Percentiles rank a stretch among this genome's conserved stretches.
phyloP scores from a whole-genome alignment of 2,888 invertebrate genomes.

The Drosophila setosimentum region DNA sequence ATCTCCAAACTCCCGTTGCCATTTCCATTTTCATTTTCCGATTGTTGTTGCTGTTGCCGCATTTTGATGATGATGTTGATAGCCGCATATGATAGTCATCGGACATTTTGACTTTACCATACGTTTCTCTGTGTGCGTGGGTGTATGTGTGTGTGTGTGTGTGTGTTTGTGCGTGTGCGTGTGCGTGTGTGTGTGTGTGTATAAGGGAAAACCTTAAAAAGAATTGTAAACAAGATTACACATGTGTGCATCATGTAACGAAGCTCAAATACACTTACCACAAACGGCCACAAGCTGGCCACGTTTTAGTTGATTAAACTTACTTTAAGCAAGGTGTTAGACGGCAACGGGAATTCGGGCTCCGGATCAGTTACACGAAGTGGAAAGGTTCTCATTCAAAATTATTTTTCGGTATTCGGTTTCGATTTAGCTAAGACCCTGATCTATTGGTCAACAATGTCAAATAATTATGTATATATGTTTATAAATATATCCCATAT shows the following conservation, averaged over 20 bases:
- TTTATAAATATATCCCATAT: not conserved
- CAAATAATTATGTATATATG: not conserved
- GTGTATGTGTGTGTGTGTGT: conserved; percentile 3
- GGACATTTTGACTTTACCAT: conserved; percentile 52
- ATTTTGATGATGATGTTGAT: conserved; percentile 80
- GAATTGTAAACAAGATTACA: conserved; percentile 23
- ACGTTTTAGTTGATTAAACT: not conserved
- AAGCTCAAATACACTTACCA: conserved; percentile 27
- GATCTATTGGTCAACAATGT: not conserved
- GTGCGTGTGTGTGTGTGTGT: conserved; percentile 6
- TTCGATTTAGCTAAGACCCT: not conserved
- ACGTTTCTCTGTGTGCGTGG: not conserved
- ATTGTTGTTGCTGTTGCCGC: conserved; percentile 43
- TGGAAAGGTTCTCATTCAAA: not conserved
- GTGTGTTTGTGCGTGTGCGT: conserved; percentile 1
- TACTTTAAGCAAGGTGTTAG: not conserved
- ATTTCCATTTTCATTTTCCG: conserved; percentile 3
- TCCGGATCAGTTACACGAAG: not conserved
- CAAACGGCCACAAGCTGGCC: not conserved
- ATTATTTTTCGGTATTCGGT: not conserved
- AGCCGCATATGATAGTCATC: conserved; percentile 75
- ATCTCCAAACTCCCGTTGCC: conserved; percentile 3
- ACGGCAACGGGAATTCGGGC: not conserved
- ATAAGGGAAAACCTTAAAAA: conserved; percentile 1
- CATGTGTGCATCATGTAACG: not conserved